Percentiles rank a stretch among this genome's conserved stretches.
Conservation (phyloP, 2,888 invertebrate genomes). For the Leucophenga maculata region DNA sequence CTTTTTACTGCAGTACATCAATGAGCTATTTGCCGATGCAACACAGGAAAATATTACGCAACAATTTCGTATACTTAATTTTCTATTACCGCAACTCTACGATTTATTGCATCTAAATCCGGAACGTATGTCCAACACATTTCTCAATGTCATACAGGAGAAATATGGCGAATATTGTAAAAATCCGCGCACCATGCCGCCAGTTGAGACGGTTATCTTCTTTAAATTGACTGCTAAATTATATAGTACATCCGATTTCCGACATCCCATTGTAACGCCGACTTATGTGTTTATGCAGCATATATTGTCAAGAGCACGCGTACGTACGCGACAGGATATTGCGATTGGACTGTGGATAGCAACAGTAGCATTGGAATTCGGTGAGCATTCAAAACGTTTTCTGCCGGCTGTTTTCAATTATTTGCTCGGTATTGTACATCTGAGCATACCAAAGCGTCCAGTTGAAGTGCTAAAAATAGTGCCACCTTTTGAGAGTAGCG, state of each 20-base stretch:
- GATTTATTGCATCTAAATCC: conserved; percentile 83
- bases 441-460: conserved; percentile 78
- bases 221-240: conserved; percentile 85
- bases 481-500: conserved; percentile 79
- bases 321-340: conserved; percentile 79
- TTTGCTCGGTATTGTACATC: conserved; percentile 82
- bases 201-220: conserved; percentile 81
- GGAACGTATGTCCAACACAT: conserved; percentile 77
- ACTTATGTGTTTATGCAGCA: conserved; percentile 86
- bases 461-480: conserved; percentile 77
- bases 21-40: conserved; percentile 76
- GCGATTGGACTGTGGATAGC: conserved; percentile 84
- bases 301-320: conserved; percentile 79
- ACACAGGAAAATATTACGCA: conserved; percentile 72
- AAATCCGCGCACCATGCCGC: conserved; percentile 77
- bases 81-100: conserved; percentile 76
- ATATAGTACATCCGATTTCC: conserved; percentile 92
- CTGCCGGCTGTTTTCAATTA: conserved; percentile 87
- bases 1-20: conserved; percentile 83
- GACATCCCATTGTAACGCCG: conserved; percentile 92
- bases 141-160: conserved; percentile 81
- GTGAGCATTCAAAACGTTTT: conserved; percentile 83
- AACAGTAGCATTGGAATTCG: conserved; percentile 84
- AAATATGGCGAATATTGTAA: conserved; percentile 79
- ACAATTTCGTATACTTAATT: conserved; percentile 77